phyloP scores from a whole-genome alignment of 2,888 invertebrate species.

The Cheiracanthium punctorium region DNA sequence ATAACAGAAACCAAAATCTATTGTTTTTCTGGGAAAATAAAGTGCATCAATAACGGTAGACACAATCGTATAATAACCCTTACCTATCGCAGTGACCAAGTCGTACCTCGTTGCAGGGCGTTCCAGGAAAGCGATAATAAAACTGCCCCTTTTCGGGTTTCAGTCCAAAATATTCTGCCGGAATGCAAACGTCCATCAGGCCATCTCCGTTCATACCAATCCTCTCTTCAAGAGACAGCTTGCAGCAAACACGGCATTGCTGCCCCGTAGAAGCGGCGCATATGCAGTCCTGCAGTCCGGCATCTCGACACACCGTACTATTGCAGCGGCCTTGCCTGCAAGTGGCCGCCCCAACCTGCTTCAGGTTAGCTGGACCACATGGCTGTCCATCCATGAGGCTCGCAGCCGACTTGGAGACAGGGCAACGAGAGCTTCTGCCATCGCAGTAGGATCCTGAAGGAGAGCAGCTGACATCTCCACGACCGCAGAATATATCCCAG shows the following conservation, averaged over 20 bases:
- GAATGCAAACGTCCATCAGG: background rate
- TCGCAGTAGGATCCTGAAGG: background rate
- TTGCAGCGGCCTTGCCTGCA: constrained; percentile 14
- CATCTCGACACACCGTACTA: background rate
- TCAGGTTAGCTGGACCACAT: background rate
- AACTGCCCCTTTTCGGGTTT: background rate
- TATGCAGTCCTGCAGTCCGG: constrained; percentile 5
- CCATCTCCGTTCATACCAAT: background rate
- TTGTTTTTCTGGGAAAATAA: too few species aligned
- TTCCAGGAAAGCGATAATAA: background rate
- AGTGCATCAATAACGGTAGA: too few species aligned
- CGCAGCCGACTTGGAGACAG: background rate
- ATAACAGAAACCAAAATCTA: too few species aligned
- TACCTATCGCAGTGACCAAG: constrained; percentile 9
- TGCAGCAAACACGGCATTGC: constrained; percentile 26
- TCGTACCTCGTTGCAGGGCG: background rate
- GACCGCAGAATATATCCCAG: constrained; percentile 1
- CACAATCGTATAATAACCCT: background rate
- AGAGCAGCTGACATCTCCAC: constrained; percentile 6
- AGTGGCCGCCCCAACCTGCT: background rate
- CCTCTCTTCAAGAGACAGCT: background rate
- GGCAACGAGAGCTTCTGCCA: background rate
- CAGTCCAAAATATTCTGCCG: constrained; percentile 14
- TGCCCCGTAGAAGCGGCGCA: background rate
- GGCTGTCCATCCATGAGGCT: background rate